Evolutionary conservation across 53 echinoderm and acorn worm genomes (phyloP).

Genomic region (Paracentrotus lividus): DNA sequence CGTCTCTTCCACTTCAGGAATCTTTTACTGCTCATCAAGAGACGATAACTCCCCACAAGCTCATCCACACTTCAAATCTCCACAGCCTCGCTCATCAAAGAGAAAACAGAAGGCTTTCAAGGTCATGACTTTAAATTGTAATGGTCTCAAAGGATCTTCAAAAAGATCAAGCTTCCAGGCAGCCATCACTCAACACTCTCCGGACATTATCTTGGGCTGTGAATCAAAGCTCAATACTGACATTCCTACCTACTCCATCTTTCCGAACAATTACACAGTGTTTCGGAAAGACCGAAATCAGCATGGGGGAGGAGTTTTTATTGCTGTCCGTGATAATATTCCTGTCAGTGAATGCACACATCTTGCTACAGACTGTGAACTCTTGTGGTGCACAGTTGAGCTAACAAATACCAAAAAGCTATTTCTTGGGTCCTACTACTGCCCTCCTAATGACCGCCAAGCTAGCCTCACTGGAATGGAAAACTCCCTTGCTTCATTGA

Average conservation of each 20-base stretch:
- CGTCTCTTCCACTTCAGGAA: too few species aligned
- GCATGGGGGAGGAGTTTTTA: background rate
- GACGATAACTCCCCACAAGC: too few species aligned
- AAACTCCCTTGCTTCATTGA: background rate
- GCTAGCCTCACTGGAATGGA: background rate
- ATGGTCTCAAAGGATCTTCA: background rate
- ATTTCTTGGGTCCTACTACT: background rate
- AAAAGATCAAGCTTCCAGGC: background rate
- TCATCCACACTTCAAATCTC: too few species aligned
- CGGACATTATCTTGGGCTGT: background rate
- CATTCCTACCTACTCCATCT: background rate
- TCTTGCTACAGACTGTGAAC: background rate
- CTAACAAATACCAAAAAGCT: background rate
- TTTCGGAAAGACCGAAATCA: background rate
- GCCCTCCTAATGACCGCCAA: background rate
- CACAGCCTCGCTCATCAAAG: background rate
- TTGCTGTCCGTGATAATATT: background rate
- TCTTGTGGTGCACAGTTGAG: background rate
- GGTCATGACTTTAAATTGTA: background rate
- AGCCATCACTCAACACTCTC: background rate
- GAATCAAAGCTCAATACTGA: background rate
- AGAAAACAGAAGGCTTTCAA: background rate
- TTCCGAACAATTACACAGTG: background rate
- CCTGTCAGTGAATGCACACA: background rate
- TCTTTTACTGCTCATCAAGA: too few species aligned